Conservation (phyloP, 2,113 vertebrate genomes). For the Scalopus aquaticus region DNA sequence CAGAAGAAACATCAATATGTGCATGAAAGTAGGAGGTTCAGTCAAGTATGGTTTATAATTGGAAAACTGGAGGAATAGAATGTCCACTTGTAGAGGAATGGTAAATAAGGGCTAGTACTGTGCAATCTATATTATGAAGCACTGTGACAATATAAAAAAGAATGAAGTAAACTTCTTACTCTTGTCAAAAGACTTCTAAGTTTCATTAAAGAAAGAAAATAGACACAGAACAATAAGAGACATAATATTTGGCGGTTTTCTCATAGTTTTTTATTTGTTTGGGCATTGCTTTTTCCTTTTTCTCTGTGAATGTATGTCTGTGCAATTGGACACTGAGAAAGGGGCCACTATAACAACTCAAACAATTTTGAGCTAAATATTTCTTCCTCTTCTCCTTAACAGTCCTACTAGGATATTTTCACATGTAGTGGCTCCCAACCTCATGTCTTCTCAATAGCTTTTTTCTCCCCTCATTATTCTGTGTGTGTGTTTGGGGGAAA, state of each 20-base stretch:
- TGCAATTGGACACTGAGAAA: background rate
- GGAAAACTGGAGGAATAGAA: background rate
- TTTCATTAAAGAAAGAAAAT: background rate
- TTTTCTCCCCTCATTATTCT: background rate
- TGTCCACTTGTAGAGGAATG: background rate
- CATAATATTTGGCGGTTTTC: background rate
- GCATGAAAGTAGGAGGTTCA: background rate
- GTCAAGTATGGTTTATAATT: background rate
- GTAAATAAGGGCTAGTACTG: background rate
- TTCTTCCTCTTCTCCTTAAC: background rate
- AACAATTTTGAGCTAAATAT: background rate
- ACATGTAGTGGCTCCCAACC: fast-evolving
- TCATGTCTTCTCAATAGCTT: background rate
- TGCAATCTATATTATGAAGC: background rate
- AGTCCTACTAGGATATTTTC: background rate
- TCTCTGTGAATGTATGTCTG: background rate
- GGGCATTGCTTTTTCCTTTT: background rate
- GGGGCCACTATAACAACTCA: background rate
- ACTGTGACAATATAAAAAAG: background rate
- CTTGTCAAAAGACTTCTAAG: background rate
- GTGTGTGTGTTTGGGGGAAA: too few species aligned
- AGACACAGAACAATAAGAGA: background rate
- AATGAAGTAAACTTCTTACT: background rate
- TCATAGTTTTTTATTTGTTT: background rate
- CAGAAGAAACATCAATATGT: background rate